Conservation (phyloP, 2,797 vertebrate species). For the Sternotherus odoratus region DNA sequence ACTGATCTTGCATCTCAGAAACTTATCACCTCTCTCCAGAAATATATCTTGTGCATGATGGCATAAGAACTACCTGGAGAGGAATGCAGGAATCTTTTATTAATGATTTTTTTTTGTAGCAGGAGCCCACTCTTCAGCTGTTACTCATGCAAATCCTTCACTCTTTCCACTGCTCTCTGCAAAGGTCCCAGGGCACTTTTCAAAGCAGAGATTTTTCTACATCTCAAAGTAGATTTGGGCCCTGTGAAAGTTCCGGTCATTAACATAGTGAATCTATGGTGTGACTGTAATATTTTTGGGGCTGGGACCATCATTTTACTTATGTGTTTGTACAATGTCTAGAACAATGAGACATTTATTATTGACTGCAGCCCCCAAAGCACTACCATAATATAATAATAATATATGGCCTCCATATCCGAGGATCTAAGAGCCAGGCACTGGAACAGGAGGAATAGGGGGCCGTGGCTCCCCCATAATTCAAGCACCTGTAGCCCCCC, state of each 20-base stretch:
- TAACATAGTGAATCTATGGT: fast-evolving
- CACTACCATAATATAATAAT: neutral
- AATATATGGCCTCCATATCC: neutral
- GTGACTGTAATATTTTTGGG: neutral
- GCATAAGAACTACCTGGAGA: neutral
- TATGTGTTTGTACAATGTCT: neutral
- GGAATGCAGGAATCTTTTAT: neutral
- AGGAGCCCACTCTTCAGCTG: fast-evolving
- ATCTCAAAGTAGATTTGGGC: fast-evolving
- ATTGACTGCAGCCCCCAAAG: neutral
- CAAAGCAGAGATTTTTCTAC: neutral
- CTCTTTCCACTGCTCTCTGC: neutral
- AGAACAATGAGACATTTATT: neutral
- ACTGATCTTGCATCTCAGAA: conserved; percentile 10
- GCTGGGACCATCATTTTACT: neutral
- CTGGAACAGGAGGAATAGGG: too few relatives aligned
- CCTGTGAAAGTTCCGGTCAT: fast-evolving
- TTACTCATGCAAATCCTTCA: neutral
- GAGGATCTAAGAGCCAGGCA: neutral
- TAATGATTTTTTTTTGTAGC: conserved; percentile 1
- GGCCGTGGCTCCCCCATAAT: too few relatives aligned
- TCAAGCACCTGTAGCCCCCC: too few relatives aligned
- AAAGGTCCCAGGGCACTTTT: neutral
- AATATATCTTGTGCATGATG: neutral
- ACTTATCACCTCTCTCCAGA: conserved; percentile 13